Percentiles rank a stretch among this genome's conserved stretches.
Conservation (phyloP, 53 echinoderm and acorn worm species). For the Paracentrotus lividus region DNA sequence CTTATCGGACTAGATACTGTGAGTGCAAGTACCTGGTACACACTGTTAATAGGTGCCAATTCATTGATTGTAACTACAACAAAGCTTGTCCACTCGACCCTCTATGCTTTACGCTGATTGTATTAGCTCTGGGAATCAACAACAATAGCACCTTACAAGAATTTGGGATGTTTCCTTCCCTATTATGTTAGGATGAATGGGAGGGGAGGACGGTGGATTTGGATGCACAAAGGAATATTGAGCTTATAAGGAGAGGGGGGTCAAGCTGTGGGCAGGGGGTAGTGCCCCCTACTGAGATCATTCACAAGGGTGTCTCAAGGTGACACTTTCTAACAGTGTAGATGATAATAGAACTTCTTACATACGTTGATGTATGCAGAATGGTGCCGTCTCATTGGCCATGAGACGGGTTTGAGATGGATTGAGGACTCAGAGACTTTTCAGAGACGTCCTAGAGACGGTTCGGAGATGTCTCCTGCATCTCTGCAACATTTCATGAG, state of each 20-base stretch:
- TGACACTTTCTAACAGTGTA: neutral
- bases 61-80: conserved; percentile 48
- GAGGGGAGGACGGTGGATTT: conserved; percentile 17
- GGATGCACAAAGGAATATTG: neutral
- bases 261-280: neutral
- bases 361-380: too few relatives aligned
- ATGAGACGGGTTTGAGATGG: too few relatives aligned
- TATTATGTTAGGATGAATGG: conserved; percentile 5
- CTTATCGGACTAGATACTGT: neutral
- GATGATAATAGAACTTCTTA: too few relatives aligned
- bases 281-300: conserved; percentile 50
- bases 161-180: neutral
- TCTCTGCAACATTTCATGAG: too few relatives aligned
- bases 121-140: conserved; percentile 20
- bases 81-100: neutral
- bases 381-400: too few relatives aligned
- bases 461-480: too few relatives aligned
- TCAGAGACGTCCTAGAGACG: too few relatives aligned
- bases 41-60: neutral
- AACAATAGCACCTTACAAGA: conserved; percentile 12
- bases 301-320: neutral
- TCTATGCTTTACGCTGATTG: neutral
- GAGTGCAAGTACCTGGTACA: too few relatives aligned
- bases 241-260: conserved; percentile 19
- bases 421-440: too few relatives aligned